Base-by-base conservation (phyloP, 2,797 vertebrate species). In the Scomberomorus guttatus region DNA sequence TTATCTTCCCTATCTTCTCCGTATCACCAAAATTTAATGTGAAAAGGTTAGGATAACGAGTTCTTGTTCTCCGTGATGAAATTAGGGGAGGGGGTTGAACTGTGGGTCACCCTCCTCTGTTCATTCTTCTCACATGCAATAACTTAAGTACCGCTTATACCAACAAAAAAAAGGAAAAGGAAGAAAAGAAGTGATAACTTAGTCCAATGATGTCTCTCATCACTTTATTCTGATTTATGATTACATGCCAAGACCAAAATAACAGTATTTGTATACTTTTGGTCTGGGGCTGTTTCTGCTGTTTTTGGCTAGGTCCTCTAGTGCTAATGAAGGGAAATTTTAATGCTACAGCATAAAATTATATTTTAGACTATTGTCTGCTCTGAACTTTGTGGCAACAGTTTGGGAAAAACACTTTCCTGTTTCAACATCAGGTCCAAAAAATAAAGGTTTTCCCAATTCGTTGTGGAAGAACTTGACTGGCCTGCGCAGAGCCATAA, bases 1-100 rank as follows among this genome's bases (percentile, higher is more conserved):
- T 77, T 77, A 82, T 78, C 51, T 22, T 15, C 60, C 4, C 64
- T 51, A 48, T 79, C 66, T 70, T 79, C 62, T 73, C 48, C 52
- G 14, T 0, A 58, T 61, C 63, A 20, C 22, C 29, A 4, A 64
- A 14, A 72, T 62, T 80, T 51, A 22, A 81, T 59, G 22, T 72
- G 56, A 52, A 69, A 73, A 67, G 60, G 74, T 87, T 55, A 57
- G 6, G 17, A 58, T 64, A 71, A 76, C 67, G 67, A 50, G 50
- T 52, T 70, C 67, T 79, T 46, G 50, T 51, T 55, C 64, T 17
- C 25, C 0, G 0, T 65, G 25, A 50, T 71, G 64, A 48, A 75
- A 52, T n/a, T 1, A 52, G 37, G 27, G 14, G 25, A 27, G 55
- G 24, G 20, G 44, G 46, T 27, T 84, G 72, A 77, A 63, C 32